phyloP scores from a whole-genome alignment of 2,888 invertebrate species.

The Craniophora ligustri region DNA sequence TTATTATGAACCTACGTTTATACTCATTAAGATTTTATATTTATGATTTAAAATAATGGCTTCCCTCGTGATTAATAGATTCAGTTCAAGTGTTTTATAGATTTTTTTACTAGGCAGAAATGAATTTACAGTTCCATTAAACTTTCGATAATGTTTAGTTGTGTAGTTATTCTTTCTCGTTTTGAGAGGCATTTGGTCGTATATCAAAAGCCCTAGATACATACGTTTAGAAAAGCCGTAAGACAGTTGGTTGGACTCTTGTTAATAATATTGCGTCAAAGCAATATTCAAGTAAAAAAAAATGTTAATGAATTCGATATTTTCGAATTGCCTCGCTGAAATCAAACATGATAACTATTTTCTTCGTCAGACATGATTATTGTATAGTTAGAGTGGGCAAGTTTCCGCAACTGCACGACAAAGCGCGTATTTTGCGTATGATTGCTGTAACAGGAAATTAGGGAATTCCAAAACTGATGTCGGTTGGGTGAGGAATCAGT shows the following conservation, averaged over 20 bases:
- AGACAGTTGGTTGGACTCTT: too few relatives aligned
- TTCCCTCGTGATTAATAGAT: slow-evolving; percentile 39
- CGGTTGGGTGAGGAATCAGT: slow-evolving; percentile 46
- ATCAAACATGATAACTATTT: too few relatives aligned
- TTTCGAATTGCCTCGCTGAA: too few relatives aligned
- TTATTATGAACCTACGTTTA: too few relatives aligned
- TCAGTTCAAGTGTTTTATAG: slow-evolving; percentile 60
- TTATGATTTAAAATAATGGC: slow-evolving; percentile 19
- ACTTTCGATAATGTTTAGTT: slow-evolving; percentile 74
- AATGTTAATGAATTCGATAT: background rate
- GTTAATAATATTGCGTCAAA: slow-evolving; percentile 41
- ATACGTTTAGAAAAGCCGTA: slow-evolving; percentile 57
- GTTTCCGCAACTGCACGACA: too few relatives aligned
- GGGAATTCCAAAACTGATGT: slow-evolving; percentile 46
- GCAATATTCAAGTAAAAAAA: slow-evolving; percentile 9
- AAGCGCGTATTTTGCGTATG: background rate
- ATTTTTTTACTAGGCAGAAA: slow-evolving; percentile 52
- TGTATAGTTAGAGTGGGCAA: too few relatives aligned
- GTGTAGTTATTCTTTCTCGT: slow-evolving; percentile 61
- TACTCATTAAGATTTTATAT: background rate
- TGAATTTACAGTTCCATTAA: slow-evolving; percentile 62
- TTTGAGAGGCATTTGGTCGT: slow-evolving; percentile 54
- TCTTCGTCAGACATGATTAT: too few relatives aligned
- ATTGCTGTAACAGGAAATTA: slow-evolving; percentile 41
- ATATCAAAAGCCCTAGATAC: slow-evolving; percentile 65